A percentile compares a stretch with the other conserved stretches of the same genome.
phyloP scores from a whole-genome alignment of 2,797 vertebrate genomes.

The Phrynocephalus forsythii region DNA sequence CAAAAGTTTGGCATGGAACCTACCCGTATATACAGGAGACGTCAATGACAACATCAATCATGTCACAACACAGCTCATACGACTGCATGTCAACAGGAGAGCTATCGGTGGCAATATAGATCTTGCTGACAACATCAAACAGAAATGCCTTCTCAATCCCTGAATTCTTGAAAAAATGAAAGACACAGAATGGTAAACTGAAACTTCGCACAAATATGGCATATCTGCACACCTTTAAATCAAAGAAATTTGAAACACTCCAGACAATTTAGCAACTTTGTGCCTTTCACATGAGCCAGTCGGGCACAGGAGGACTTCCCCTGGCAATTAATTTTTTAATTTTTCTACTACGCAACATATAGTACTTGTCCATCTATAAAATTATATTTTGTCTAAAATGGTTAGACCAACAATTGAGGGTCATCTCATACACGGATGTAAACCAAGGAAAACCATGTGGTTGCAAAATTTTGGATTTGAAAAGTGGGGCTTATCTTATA shows the following conservation, averaged over 20 bases:
- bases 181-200: slow-evolving; percentile 50
- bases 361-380: no score
- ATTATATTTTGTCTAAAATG: no score
- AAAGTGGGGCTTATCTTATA: no score
- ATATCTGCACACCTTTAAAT: not conserved
- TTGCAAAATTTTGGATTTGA: no score
- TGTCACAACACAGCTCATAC: slow-evolving; percentile 98
- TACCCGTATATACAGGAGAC: slow-evolving; percentile 99
- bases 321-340: not conserved
- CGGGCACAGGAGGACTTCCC: not conserved
- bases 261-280: not conserved
- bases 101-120: slow-evolving; percentile 99
- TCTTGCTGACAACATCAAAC: slow-evolving; percentile 99
- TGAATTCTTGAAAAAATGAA: slow-evolving; percentile 88
- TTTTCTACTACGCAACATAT: no score
- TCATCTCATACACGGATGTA: no score
- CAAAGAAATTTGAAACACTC: not conserved
- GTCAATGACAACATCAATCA: slow-evolving; percentile 99
- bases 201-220: not conserved
- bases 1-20: slow-evolving; percentile 68
- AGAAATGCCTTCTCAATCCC: slow-evolving; percentile 99
- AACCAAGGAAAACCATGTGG: no score
- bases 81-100: slow-evolving; percentile 99
- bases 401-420: no score
- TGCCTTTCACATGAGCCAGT: no score